phyloP scores from a whole-genome alignment of 2,888 invertebrate species.

The Lampropteryx suffumata region DNA sequence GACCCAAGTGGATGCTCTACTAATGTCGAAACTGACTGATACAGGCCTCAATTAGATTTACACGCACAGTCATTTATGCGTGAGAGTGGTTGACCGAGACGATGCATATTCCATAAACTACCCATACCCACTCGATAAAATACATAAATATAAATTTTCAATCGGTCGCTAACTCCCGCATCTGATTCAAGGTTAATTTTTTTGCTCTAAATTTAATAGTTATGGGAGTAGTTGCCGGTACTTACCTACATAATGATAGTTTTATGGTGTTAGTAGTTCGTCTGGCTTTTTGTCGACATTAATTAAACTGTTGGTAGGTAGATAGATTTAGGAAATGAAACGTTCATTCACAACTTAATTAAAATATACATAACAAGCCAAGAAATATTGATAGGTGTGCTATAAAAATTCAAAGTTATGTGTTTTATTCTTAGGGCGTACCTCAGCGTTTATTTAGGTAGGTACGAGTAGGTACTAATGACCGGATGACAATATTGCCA shows the following conservation, averaged over 20 bases:
- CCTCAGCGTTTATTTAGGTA: conserved; percentile 26
- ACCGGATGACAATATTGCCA: conserved; percentile 27
- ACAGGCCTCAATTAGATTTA: background rate
- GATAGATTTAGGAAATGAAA: conserved; percentile 13
- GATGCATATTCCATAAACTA: conserved; percentile 71
- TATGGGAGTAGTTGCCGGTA: conserved; percentile 47
- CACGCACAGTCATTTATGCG: conserved; percentile 42
- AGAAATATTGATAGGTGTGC: conserved; percentile 6
- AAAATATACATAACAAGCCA: background rate
- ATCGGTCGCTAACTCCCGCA: conserved; percentile 66
- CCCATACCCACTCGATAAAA: conserved; percentile 13
- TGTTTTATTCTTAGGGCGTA: conserved; percentile 10
- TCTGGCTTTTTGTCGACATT: conserved; percentile 8
- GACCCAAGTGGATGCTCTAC: too few relatives aligned
- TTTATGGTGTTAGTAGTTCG: conserved; percentile 34
- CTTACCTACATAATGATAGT: conserved; percentile 17
- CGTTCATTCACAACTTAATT: conserved; percentile 18
- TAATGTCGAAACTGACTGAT: background rate
- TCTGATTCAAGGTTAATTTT: conserved; percentile 70
- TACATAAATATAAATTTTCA: conserved; percentile 62
- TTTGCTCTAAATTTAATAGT: conserved; percentile 54
- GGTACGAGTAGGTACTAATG: too few relatives aligned
- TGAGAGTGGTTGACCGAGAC: conserved; percentile 66
- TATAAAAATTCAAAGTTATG: conserved; percentile 21
- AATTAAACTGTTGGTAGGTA: too few relatives aligned